phyloP scores from a whole-genome alignment of 2,797 vertebrate genomes.

The Nyctalus aviator region DNA sequence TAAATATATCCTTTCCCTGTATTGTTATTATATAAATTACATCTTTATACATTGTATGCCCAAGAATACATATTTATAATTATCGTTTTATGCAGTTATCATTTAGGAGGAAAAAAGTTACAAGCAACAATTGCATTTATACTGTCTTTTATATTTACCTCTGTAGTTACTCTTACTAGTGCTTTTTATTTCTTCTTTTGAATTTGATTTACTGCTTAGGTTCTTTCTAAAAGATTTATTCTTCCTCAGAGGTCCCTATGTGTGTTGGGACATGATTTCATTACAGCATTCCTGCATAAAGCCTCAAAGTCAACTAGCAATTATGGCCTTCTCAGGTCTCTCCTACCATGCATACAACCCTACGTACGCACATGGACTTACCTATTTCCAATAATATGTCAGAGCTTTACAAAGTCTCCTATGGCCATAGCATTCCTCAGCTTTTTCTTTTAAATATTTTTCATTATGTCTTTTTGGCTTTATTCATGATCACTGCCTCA shows the following conservation, averaged over 20 bases:
- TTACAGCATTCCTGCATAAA: background rate
- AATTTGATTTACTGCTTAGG: background rate
- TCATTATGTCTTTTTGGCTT: background rate
- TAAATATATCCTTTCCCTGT: background rate
- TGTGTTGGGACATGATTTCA: background rate
- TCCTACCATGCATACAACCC: background rate
- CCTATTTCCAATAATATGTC: background rate
- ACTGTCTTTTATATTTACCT: background rate
- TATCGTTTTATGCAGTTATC: background rate
- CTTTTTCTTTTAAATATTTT: background rate
- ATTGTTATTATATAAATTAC: background rate
- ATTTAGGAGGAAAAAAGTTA: background rate
- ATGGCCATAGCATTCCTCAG: background rate
- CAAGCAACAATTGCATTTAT: background rate
- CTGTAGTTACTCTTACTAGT: background rate
- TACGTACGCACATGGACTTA: background rate
- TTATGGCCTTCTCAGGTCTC: background rate
- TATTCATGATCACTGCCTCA: background rate
- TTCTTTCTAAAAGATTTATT: background rate
- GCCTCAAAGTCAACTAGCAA: background rate
- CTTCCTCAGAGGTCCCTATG: background rate
- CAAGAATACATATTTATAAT: background rate
- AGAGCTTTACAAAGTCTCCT: background rate
- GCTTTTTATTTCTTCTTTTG: background rate
- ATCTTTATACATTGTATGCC: background rate